Percentiles rank a stretch among this genome's conserved stretches.
These are phyloP conservation scores for Leucoptera coffeella DNA, from an alignment of 2,888 invertebrate species.

Conservation along the genomic window DNA sequence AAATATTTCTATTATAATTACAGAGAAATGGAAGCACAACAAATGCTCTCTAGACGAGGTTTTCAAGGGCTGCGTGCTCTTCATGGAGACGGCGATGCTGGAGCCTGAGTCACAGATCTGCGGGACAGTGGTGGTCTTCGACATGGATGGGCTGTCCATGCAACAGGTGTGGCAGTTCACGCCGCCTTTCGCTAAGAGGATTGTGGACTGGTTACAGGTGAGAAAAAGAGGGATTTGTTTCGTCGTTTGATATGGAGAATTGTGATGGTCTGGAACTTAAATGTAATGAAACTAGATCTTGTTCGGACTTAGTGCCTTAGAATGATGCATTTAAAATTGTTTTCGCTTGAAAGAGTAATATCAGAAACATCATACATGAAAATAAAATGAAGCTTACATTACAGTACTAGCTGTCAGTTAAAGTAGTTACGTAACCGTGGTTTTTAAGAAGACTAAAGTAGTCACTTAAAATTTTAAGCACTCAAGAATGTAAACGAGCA, in stretches of 20 bases:
- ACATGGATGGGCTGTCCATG: slow-evolving; percentile 77
- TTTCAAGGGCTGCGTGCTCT: slow-evolving; percentile 74
- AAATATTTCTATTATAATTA: too few relatives aligned
- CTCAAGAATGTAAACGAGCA: too few relatives aligned
- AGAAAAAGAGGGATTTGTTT: neutral
- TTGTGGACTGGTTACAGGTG: slow-evolving; percentile 78
- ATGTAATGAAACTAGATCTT: too few relatives aligned
- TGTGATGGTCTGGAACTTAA: neutral
- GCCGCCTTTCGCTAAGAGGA: slow-evolving; percentile 76
- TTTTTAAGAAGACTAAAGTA: too few relatives aligned
- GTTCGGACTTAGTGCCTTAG: too few relatives aligned
- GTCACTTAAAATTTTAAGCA: too few relatives aligned
- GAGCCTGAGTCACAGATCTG: slow-evolving; percentile 71
- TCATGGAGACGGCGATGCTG: slow-evolving; percentile 75
- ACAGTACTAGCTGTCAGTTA: too few relatives aligned
- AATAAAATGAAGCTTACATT: too few relatives aligned
- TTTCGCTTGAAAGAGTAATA: too few relatives aligned
- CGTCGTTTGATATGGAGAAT: neutral
- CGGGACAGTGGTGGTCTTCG: slow-evolving; percentile 76
- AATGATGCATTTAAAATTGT: too few relatives aligned
- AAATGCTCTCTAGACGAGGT: slow-evolving; percentile 74
- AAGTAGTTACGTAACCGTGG: too few relatives aligned
- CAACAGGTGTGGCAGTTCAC: slow-evolving; percentile 83
- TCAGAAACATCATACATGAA: too few relatives aligned
- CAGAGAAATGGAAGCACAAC: slow-evolving; percentile 80